phyloP scores from a whole-genome alignment of 2,797 vertebrate genomes.

The Huso huso region DNA sequence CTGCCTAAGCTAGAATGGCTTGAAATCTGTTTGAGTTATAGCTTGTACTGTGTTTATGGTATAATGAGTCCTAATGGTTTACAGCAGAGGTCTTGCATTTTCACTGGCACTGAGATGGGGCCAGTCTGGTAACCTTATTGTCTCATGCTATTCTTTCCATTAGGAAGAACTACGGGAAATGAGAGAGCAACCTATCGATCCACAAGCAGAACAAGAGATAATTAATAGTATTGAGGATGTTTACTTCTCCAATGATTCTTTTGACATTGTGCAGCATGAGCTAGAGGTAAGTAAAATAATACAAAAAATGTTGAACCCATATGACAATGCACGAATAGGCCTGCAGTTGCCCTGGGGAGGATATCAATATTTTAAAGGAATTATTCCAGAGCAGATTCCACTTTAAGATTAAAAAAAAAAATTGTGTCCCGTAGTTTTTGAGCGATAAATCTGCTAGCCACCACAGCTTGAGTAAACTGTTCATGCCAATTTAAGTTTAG shows the following conservation, averaged over 20 bases:
- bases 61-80: too few species aligned
- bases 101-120: too few species aligned
- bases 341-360: not conserved
- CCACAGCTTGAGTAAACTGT: not conserved
- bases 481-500: not conserved
- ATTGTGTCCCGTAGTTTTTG: not conserved
- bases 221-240: constrained; percentile 93
- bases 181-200: constrained; percentile 83
- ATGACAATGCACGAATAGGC: not conserved
- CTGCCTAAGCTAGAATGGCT: too few species aligned
- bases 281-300: constrained; percentile 72
- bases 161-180: constrained; percentile 90
- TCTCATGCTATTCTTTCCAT: not conserved
- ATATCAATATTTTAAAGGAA: not conserved
- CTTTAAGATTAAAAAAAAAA: not conserved
- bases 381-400: not conserved
- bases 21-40: too few species aligned
- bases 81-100: too few species aligned
- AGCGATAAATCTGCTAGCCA: not conserved
- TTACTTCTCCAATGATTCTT: constrained; percentile 89
- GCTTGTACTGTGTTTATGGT: too few species aligned
- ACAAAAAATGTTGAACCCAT: too few species aligned
- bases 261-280: constrained; percentile 91
- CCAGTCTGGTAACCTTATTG: too few species aligned
- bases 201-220: constrained; percentile 90